Conservation (phyloP, 2,797 vertebrate species). For the Brachymystax lenok region DNA sequence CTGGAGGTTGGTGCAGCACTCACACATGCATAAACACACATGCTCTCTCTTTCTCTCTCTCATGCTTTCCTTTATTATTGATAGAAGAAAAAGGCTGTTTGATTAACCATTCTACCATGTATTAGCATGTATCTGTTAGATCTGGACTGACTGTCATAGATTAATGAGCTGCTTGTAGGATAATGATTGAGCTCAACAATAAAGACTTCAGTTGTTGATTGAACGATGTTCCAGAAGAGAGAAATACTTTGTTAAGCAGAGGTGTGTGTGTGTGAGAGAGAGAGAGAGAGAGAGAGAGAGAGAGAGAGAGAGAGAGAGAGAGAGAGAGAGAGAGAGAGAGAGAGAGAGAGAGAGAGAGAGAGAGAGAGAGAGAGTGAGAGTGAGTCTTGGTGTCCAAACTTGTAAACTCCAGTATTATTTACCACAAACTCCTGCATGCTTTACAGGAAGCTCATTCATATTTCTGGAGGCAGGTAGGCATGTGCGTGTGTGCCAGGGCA, state of each 20-base stretch:
- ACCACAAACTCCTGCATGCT: not conserved
- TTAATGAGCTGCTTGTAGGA: conserved; percentile 6
- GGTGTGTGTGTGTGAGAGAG: not conserved
- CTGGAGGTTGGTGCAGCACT: not conserved
- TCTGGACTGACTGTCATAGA: conserved; percentile 10
- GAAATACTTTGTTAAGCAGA: not conserved
- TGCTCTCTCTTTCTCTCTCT: not conserved
- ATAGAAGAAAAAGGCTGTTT: too few species aligned
- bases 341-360: too few species aligned
- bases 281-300: not conserved
- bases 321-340: too few species aligned
- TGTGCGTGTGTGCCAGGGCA: not conserved
- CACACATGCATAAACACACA: not conserved
- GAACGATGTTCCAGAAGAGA: not conserved
- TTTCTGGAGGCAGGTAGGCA: conserved; percentile 8
- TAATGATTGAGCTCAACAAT: conserved; percentile 13
- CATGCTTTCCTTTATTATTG: too few species aligned
- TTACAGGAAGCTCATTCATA: conserved; percentile 27
- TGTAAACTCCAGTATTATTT: not conserved
- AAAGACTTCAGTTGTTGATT: conserved; percentile 2
- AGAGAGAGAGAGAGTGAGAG: not conserved
- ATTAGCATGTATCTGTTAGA: conserved; percentile 1
- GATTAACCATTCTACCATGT: too few species aligned
- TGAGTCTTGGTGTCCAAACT: not conserved
- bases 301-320: not conserved